Percentiles rank a stretch among this genome's conserved stretches.
These are phyloP conservation scores for Elachura formosa DNA, from an alignment of 2,113 vertebrate species.

Conservation along the genomic window DNA sequence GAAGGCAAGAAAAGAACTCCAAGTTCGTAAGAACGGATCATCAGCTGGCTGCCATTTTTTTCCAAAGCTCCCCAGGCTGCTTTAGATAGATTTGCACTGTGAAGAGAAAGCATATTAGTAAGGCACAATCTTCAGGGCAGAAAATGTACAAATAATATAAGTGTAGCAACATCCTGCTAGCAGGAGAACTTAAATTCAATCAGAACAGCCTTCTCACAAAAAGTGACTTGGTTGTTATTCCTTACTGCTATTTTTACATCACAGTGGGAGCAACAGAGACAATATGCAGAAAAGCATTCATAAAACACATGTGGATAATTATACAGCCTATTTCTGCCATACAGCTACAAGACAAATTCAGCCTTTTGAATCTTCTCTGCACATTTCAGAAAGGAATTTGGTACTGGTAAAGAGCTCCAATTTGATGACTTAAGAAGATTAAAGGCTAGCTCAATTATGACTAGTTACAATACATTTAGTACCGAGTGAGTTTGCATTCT, in stretches of 20 bases:
- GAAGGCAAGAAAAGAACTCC: slow-evolving; percentile 92
- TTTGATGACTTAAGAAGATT: not conserved
- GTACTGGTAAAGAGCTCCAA: not conserved
- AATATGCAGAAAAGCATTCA: not conserved
- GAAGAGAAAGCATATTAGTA: not conserved
- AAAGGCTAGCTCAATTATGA: not conserved
- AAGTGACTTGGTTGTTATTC: not conserved
- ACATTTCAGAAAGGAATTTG: not conserved
- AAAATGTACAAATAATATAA: not conserved
- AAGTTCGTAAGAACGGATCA: slow-evolving; percentile 96
- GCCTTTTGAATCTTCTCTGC: not conserved
- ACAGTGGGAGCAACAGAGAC: not conserved
- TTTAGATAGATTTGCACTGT: slow-evolving; percentile 94
- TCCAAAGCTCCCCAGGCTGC: slow-evolving; percentile 95
- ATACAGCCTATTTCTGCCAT: not conserved
- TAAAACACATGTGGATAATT: not conserved
- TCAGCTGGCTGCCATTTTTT: slow-evolving; percentile 89
- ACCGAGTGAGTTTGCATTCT: not conserved
- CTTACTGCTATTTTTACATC: not conserved
- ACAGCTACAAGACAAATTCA: not conserved
- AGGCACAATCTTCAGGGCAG: not conserved
- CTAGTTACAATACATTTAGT: not conserved
- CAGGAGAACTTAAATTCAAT: not conserved
- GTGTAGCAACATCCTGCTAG: not conserved
- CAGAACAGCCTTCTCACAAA: not conserved